These are phyloP conservation scores for Pempheris klunzingeri DNA, from an alignment of 2,797 vertebrate species.

Conservation along the genomic window DNA sequence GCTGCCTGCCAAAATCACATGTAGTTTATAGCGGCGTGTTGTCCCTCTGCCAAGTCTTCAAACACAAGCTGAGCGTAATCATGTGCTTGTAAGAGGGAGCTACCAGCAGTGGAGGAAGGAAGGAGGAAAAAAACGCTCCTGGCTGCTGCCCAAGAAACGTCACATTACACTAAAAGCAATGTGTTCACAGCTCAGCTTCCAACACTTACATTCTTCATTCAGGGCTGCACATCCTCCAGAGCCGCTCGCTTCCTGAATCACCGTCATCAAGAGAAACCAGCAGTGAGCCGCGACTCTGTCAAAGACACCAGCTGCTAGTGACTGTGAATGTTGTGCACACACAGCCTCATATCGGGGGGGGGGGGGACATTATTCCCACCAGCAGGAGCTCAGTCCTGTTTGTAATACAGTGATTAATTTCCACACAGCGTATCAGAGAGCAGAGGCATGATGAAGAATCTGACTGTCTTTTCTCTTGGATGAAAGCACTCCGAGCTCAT, in stretches of 20 bases:
- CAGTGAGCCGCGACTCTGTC: constrained; percentile 14
- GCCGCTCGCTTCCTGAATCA: constrained; percentile 44
- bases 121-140: constrained; percentile 41
- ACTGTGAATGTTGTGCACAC: constrained; percentile 4
- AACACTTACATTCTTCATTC: constrained; percentile 50
- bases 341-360: background rate
- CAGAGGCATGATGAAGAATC: background rate
- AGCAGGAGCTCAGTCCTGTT: constrained; percentile 42
- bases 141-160: constrained; percentile 72
- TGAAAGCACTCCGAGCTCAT: background rate
- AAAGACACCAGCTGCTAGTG: background rate
- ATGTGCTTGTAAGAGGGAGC: constrained; percentile 58
- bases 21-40: constrained; percentile 73
- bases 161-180: constrained; percentile 71
- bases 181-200: constrained; percentile 67
- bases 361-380: background rate
- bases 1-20: constrained; percentile 70
- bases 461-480: background rate
- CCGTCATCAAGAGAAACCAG: constrained; percentile 33
- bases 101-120: constrained; percentile 44
- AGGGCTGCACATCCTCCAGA: constrained; percentile 16
- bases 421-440: constrained; percentile 6
- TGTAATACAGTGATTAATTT: constrained; percentile 40
- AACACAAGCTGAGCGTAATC: constrained; percentile 61
- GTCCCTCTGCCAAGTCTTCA: constrained; percentile 72